These are phyloP conservation scores for Miichthys miiuy DNA, from an alignment of 2,797 vertebrate genomes.

Conservation along the genomic window DNA sequence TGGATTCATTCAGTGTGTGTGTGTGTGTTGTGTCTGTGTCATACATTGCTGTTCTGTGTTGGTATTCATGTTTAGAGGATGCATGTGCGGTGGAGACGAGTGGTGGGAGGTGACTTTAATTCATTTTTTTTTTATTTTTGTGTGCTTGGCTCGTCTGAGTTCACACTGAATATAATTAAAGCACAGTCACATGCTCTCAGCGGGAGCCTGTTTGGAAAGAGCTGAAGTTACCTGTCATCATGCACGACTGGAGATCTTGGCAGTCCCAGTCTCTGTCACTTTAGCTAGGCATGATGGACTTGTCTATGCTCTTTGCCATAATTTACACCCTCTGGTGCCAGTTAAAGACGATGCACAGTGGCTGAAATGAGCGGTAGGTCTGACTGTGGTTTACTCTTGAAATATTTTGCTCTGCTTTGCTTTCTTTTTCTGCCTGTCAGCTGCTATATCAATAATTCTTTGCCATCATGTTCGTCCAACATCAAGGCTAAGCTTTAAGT, in stretches of 20 bases:
- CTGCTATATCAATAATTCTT: not conserved
- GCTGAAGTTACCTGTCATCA: constrained; percentile 12
- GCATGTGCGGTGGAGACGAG: not conserved
- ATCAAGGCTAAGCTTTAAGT: not conserved
- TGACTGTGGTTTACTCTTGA: not conserved
- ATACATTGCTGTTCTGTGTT: not conserved
- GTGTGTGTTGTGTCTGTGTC: not conserved
- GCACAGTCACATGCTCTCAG: not conserved
- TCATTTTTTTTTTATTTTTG: not conserved
- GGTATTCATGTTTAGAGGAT: not conserved
- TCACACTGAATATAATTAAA: not conserved
- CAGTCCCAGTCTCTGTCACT: constrained; percentile 26
- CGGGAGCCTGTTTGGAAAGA: constrained; percentile 13
- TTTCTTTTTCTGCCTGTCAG: not conserved
- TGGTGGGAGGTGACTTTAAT: no score
- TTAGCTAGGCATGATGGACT: not conserved
- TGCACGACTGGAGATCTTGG: constrained; percentile 12
- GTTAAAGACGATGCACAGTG: not conserved
- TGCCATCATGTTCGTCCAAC: not conserved
- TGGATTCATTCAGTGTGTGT: no score
- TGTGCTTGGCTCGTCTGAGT: not conserved
- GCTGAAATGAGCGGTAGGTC: not conserved
- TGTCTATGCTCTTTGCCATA: not conserved
- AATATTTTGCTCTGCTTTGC: not conserved
- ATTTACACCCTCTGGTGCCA: not conserved